phyloP scores from a whole-genome alignment of 2,113 vertebrate genomes.

The Cisticola juncidis region DNA sequence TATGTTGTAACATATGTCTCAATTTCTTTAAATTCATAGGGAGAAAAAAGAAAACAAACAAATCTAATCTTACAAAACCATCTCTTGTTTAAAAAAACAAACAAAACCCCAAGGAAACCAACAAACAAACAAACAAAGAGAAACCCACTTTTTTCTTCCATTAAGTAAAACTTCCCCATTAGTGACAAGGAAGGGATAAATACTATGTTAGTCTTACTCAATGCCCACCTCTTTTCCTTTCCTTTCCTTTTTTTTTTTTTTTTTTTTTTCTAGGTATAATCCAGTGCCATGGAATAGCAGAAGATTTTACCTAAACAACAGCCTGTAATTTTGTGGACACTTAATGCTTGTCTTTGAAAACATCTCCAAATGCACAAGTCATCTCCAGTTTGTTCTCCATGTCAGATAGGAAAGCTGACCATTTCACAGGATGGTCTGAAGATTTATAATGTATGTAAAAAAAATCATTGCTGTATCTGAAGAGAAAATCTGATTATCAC shows the following conservation, averaged over 20 bases:
- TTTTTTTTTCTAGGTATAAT: background rate
- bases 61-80: background rate
- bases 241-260: no score
- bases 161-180: background rate
- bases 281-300: background rate
- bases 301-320: background rate
- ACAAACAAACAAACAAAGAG: background rate
- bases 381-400: accelerated
- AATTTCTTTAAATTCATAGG: background rate
- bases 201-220: background rate
- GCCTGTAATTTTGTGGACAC: background rate
- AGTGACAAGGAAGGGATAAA: background rate
- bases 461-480: background rate
- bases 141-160: background rate
- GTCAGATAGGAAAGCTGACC: background rate
- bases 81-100: background rate
- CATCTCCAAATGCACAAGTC: background rate
- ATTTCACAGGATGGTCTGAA: background rate
- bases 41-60: background rate
- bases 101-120: background rate
- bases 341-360: background rate
- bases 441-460: background rate
- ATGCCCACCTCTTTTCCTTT: background rate
- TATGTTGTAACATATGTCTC: background rate
- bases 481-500: background rate